Percentiles rank a stretch among this genome's conserved stretches.
phyloP scores from a whole-genome alignment of 2,888 invertebrate species.

The Xanthorhoe spadicearia region DNA sequence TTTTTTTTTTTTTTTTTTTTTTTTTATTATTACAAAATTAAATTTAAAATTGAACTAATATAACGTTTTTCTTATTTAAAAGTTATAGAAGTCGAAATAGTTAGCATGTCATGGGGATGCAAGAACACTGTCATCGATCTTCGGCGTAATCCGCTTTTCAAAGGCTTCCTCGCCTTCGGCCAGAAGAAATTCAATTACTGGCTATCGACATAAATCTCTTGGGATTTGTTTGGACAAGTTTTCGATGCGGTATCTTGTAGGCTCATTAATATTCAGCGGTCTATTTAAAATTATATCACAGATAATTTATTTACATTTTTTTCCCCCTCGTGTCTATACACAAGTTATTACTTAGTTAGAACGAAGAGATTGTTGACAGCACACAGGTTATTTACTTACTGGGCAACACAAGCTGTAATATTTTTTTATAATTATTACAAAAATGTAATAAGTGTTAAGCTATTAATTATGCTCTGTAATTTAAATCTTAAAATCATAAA shows the following conservation, averaged over 20 bases:
- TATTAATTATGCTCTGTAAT: too few relatives aligned
- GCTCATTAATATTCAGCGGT: constrained; percentile 17
- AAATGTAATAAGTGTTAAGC: too few relatives aligned
- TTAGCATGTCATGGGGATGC: constrained; percentile 21
- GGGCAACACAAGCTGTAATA: too few relatives aligned
- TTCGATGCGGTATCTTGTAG: constrained; percentile 1
- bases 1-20: too few relatives aligned
- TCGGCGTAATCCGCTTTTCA: constrained; percentile 20
- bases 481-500: too few relatives aligned
- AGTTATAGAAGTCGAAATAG: background rate
- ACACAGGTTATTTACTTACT: too few relatives aligned
- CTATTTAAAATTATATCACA: background rate
- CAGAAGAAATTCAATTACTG: constrained; percentile 36
- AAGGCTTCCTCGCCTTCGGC: constrained; percentile 28
- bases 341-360: too few relatives aligned
- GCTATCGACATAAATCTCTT: constrained; percentile 27
- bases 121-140: constrained; percentile 25
- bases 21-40: too few relatives aligned
- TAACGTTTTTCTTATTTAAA: background rate
- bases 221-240: constrained; percentile 24
- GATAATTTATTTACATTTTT: too few relatives aligned
- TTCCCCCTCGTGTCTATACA: too few relatives aligned
- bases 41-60: background rate
- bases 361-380: too few relatives aligned
- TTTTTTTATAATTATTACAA: too few relatives aligned